Conservation (phyloP, 1,140 invertebrate genomes). For the Drosophila ercepeae region DNA sequence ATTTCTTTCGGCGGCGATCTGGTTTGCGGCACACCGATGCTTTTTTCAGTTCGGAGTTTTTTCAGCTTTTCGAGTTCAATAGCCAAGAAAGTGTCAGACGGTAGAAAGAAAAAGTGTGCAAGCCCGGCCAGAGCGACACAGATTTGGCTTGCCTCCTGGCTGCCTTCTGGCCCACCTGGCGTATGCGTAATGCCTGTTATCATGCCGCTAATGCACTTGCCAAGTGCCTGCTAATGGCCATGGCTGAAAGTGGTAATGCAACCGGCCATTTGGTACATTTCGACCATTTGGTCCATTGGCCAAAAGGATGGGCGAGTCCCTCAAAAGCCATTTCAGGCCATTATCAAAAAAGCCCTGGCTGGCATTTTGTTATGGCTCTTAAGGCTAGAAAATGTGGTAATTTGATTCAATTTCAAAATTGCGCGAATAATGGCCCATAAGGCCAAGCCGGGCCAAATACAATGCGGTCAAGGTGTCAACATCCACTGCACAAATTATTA, state of each 20-base stretch:
- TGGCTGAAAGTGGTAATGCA: slow-evolving; percentile 50
- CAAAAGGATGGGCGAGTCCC: slow-evolving; percentile 33
- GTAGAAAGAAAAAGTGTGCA: slow-evolving; percentile 78
- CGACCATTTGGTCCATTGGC: slow-evolving; percentile 12
- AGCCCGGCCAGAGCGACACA: slow-evolving; percentile 40
- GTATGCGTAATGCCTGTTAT: slow-evolving; percentile 74
- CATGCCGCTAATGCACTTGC: slow-evolving; percentile 44
- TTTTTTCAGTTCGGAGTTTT: slow-evolving; percentile 8
- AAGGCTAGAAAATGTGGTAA: slow-evolving; percentile 62
- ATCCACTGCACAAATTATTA: slow-evolving; percentile 35
- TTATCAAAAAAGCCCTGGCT: slow-evolving; percentile 9
- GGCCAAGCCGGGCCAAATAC: slow-evolving; percentile 40
- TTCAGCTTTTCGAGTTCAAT: slow-evolving; percentile 65
- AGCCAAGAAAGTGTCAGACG: slow-evolving; percentile 75
- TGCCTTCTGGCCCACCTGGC: slow-evolving; percentile 31
- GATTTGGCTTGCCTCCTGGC: slow-evolving; percentile 36
- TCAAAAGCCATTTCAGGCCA: slow-evolving; percentile 8
- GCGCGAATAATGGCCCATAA: slow-evolving; percentile 65
- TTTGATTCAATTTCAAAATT: slow-evolving; percentile 50
- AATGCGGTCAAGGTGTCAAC: slow-evolving; percentile 78
- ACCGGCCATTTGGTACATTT: slow-evolving; percentile 32
- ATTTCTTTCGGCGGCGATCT: slow-evolving; percentile 49
- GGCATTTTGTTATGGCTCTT: slow-evolving; percentile 58
- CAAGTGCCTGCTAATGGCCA: slow-evolving; percentile 52
- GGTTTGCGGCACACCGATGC: slow-evolving; percentile 62